Evolutionary conservation across 1,140 invertebrate species (phyloP).

Genomic region (Lasioglossum baleicum): DNA sequence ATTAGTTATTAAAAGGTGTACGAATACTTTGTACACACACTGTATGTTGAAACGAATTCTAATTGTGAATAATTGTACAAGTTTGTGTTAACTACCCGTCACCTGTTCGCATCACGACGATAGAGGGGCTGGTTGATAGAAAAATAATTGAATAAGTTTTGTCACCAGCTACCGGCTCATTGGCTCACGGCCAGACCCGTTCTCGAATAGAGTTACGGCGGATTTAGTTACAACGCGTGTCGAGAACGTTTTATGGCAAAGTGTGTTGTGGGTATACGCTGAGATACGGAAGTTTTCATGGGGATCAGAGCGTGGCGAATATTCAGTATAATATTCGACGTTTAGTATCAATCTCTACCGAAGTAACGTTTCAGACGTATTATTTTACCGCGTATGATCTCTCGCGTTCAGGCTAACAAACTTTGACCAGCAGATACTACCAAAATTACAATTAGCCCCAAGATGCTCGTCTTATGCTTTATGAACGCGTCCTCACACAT

Average conservation of each 20-base stretch:
- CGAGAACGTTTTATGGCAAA: conserved; percentile 8
- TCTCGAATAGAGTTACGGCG: conserved; percentile 2
- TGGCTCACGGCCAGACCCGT: conserved; percentile 5
- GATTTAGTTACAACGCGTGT: conserved; percentile 15
- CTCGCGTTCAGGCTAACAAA: no score
- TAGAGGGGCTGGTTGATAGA: conserved; percentile 13
- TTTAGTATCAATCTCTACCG: no score
- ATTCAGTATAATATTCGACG: neutral
- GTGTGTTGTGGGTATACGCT: neutral
- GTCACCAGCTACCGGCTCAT: neutral
- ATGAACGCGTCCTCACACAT: neutral
- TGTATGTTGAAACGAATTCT: no score
- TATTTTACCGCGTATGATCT: no score
- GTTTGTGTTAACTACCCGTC: conserved; percentile 22
- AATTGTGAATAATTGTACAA: conserved; percentile 19
- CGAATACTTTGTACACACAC: no score
- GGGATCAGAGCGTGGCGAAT: neutral
- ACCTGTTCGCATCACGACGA: conserved; percentile 1
- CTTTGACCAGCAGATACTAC: neutral
- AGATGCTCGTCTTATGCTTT: neutral
- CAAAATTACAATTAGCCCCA: neutral
- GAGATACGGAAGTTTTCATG: neutral
- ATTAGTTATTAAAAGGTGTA: no score
- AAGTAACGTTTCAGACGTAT: no score
- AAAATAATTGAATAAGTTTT: conserved; percentile 46